Evolutionary conservation across 2,888 invertebrate genomes (phyloP), one percentile per base, ranked within the genome.

Genomic region (Podotricha telesiphe): DNA sequence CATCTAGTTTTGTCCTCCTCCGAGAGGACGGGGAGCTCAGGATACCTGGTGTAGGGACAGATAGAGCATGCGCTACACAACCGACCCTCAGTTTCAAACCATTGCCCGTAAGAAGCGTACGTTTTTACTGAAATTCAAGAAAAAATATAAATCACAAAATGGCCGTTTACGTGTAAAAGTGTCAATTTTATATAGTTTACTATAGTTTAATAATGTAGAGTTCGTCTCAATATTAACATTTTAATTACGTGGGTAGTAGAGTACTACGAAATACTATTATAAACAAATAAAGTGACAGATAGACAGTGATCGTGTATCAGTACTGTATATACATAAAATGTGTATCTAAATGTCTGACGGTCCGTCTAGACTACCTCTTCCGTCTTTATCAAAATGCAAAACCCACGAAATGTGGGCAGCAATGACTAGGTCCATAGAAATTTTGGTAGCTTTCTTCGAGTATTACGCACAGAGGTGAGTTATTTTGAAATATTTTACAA

Each of bases 371-470:
- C 59, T 62, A 61, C 74, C 72, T 67, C 67, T 85, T 55, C 85
- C 87, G 13, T 84, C 86, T 42, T 72, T 80, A 67, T 83, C 93
- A 91, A 89, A 90, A 91, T 93, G 93, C 88, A 92, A 91, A 85
- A 87, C 90, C 68, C 89, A 94, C 89, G 94, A 94, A 90, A 96
- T 96, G 96, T 96, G 96, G 96, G 95, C 96, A 76, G 95, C 96
- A 73, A 96, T 96, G 93, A 95, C 96, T 76, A 94, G 96, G 82
- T 96, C 96, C 73, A 94, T 96, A 86, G 96, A 96, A 93, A 96
- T 96, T 83, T 94, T 96, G 82, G 96, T 96, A 74, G 96, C 96
- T 65, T 96, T 96, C 94, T 96, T 96, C 94, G 96, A 96, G 86
- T 96, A 96, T 86, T 96, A 96, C 91, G 95, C 96, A 71, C 94